phyloP scores from a whole-genome alignment of 2,888 invertebrate genomes.

The Didymodactylos carnosus region DNA sequence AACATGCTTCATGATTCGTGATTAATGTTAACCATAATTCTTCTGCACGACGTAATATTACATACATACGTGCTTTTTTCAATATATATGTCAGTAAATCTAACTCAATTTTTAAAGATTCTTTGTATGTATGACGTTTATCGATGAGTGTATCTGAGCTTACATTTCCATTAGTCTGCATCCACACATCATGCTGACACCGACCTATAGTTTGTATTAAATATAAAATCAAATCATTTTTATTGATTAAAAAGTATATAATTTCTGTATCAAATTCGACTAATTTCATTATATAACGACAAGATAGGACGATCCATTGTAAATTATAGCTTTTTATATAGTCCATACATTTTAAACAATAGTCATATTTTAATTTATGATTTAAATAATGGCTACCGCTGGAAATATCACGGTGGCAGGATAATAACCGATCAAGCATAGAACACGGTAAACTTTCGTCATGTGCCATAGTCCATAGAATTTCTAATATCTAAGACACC shows the following conservation, averaged over 20 bases:
- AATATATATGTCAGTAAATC: conserved; percentile 37
- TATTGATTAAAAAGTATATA: background rate
- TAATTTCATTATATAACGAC: no score
- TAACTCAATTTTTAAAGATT: conserved; percentile 34
- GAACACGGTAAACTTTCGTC: conserved; percentile 31
- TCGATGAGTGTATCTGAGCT: conserved; percentile 31
- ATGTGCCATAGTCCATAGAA: conserved; percentile 38
- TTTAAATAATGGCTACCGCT: conserved; percentile 34
- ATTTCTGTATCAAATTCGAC: background rate
- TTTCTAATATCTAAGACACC: conserved; percentile 30
- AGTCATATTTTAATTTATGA: conserved; percentile 34
- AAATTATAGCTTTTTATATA: conserved; percentile 37
- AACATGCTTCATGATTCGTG: conserved; percentile 32
- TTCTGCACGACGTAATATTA: conserved; percentile 35
- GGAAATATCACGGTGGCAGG: conserved; percentile 36
- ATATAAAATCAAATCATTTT: background rate
- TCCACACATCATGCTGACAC: background rate
- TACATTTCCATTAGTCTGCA: conserved; percentile 17
- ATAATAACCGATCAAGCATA: conserved; percentile 35
- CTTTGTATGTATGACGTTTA: conserved; percentile 34
- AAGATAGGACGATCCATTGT: no score
- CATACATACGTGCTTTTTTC: conserved; percentile 36
- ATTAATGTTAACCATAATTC: conserved; percentile 37
- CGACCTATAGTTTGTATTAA: background rate
- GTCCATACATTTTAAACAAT: conserved; percentile 36